These are phyloP conservation scores for Aphodius sticticus DNA, from an alignment of 2,888 invertebrate species.

Conservation along the genomic window DNA sequence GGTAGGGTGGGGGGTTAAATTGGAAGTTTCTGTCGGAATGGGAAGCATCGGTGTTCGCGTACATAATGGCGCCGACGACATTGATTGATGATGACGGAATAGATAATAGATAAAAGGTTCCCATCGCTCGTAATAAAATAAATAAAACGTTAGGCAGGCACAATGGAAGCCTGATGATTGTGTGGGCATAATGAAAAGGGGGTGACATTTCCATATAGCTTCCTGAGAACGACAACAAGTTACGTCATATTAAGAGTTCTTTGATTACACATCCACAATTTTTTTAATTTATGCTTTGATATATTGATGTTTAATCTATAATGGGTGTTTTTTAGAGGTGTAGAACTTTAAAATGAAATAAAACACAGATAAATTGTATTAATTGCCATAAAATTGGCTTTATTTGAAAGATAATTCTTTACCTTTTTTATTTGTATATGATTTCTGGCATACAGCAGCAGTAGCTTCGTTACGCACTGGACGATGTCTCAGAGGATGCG, in stretches of 20 bases:
- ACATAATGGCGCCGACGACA: neutral
- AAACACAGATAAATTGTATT: no score
- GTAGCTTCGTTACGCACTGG: no score
- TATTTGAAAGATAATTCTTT: no score
- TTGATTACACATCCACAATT: neutral
- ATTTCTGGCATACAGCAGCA: no score
- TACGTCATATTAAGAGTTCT: neutral
- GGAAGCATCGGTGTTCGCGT: neutral
- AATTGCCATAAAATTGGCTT: no score
- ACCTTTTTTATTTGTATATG: no score
- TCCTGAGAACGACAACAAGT: neutral
- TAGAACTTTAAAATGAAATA: no score
- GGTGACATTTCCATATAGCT: neutral
- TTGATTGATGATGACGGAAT: neutral
- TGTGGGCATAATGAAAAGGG: neutral
- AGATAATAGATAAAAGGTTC: neutral
- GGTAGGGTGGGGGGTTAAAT: neutral
- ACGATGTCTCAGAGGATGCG: no score
- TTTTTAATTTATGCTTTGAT: no score
- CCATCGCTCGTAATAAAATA: neutral
- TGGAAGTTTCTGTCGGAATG: neutral
- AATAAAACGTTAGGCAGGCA: neutral
- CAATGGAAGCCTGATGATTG: neutral
- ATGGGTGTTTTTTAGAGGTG: no score
- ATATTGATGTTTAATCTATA: no score